Evolutionary conservation across 2,113 vertebrate species (phyloP).

Genomic region (Crotalus viridis): DNA sequence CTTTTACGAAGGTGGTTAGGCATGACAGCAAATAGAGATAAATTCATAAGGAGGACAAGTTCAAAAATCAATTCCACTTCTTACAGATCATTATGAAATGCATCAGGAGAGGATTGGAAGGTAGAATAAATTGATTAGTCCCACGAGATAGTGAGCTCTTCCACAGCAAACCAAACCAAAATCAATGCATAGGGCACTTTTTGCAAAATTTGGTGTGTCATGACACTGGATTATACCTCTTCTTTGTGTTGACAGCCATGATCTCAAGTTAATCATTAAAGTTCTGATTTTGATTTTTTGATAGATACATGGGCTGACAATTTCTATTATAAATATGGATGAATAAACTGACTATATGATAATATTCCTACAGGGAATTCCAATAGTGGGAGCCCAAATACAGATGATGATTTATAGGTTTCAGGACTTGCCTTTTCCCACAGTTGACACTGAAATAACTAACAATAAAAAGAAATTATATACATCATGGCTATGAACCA

Average conservation of each 20-base stretch:
- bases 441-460: neutral
- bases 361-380: neutral
- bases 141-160: slow-evolving; percentile 43
- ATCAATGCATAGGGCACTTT: neutral
- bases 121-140: slow-evolving; percentile 68
- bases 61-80: slow-evolving; percentile 53
- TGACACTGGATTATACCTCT: neutral
- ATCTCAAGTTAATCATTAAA: neutral
- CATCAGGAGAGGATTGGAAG: slow-evolving; percentile 72
- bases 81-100: slow-evolving; percentile 72
- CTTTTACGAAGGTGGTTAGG: slow-evolving; percentile 48
- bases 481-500: neutral
- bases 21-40: slow-evolving; percentile 55
- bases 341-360: neutral
- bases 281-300: neutral
- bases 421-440: neutral
- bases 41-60: slow-evolving; percentile 41
- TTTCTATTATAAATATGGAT: neutral
- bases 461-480: neutral
- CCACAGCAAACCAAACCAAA: slow-evolving; percentile 46
- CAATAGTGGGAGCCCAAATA: neutral
- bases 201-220: neutral
- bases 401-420: slow-evolving; percentile 2
- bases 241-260: slow-evolving; percentile 8
- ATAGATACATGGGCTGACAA: neutral